phyloP scores from a whole-genome alignment of 1,140 invertebrate species.

The Zaprionus camerounensis region DNA sequence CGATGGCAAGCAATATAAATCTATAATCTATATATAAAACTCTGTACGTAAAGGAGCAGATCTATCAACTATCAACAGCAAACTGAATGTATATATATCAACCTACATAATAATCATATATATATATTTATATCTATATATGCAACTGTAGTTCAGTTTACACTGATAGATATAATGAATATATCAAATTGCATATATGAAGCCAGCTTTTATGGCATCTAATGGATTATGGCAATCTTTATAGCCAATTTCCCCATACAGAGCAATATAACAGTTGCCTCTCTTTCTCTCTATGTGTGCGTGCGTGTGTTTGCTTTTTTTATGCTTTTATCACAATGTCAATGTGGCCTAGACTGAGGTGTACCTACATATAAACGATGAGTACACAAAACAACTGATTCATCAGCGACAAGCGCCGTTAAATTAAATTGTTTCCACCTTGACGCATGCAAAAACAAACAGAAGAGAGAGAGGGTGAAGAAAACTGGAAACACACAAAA shows the following conservation, averaged over 20 bases:
- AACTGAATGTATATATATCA: too few species aligned
- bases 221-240: slow-evolving; percentile 1
- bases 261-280: background rate
- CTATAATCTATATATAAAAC: background rate
- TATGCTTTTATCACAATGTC: slow-evolving; percentile 33
- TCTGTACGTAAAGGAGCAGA: too few species aligned
- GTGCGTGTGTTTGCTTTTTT: background rate
- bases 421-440: slow-evolving; percentile 64
- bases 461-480: background rate
- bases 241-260: slow-evolving; percentile 1
- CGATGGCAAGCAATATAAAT: too few species aligned
- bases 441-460: slow-evolving; percentile 40
- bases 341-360: slow-evolving; percentile 17
- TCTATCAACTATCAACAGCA: too few species aligned
- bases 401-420: slow-evolving; percentile 48
- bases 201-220: slow-evolving; percentile 1
- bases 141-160: background rate
- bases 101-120: background rate
- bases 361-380: slow-evolving; percentile 23
- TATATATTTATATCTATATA: background rate
- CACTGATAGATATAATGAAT: too few species aligned
- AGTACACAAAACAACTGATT: slow-evolving; percentile 49
- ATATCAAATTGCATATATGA: background rate
- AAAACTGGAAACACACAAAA: background rate
- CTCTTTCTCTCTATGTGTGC: background rate